These are phyloP conservation scores for Spongilla lacustris DNA, from an alignment of 37 sponge, comb jelly and placozoan species.

Conservation along the genomic window DNA sequence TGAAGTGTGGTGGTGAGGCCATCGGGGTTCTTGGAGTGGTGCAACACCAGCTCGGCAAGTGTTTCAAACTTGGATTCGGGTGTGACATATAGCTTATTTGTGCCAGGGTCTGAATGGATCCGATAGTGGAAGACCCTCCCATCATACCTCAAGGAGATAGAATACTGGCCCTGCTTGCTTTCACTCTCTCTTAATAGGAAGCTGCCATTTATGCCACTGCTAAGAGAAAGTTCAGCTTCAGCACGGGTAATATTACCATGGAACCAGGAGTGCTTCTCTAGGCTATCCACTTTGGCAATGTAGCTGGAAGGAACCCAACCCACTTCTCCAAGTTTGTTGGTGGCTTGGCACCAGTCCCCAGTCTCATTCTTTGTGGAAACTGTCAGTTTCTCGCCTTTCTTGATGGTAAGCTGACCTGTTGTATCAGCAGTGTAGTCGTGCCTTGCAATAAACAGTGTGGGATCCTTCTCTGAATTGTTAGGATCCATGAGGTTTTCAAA, in stretches of 20 bases:
- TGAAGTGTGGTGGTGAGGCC: slow-evolving; percentile 91
- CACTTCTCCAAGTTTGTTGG: slow-evolving; percentile 54
- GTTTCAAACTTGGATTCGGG: slow-evolving; percentile 84
- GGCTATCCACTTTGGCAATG: slow-evolving; percentile 85
- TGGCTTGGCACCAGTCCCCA: slow-evolving; percentile 87
- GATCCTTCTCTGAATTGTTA: slow-evolving; percentile 28
- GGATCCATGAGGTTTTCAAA: slow-evolving; percentile 63
- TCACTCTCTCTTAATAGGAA: slow-evolving; percentile 97
- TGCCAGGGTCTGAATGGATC: slow-evolving; percentile 60
- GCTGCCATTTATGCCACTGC: slow-evolving; percentile 94
- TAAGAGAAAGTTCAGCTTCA: slow-evolving; percentile 87
- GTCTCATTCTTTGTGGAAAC: slow-evolving; percentile 68
- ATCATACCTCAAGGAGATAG: slow-evolving; percentile 90
- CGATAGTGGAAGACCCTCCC: slow-evolving; percentile 95
- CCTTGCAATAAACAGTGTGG: slow-evolving; percentile 72
- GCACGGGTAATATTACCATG: slow-evolving; percentile 91
- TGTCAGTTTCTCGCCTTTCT: slow-evolving; percentile 74
- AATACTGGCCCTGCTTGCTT: slow-evolving; percentile 96
- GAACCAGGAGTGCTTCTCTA: slow-evolving; percentile 97
- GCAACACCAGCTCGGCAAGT: slow-evolving; percentile 83
- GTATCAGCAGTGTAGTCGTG: slow-evolving; percentile 74
- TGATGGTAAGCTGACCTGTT: slow-evolving; percentile 78
- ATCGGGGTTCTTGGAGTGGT: slow-evolving; percentile 88
- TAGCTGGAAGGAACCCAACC: slow-evolving; percentile 97
- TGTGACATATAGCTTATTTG: slow-evolving; percentile 72